Evolutionary conservation across 2,113 vertebrate genomes (phyloP).

Genomic region (Chroicocephalus ridibundus): DNA sequence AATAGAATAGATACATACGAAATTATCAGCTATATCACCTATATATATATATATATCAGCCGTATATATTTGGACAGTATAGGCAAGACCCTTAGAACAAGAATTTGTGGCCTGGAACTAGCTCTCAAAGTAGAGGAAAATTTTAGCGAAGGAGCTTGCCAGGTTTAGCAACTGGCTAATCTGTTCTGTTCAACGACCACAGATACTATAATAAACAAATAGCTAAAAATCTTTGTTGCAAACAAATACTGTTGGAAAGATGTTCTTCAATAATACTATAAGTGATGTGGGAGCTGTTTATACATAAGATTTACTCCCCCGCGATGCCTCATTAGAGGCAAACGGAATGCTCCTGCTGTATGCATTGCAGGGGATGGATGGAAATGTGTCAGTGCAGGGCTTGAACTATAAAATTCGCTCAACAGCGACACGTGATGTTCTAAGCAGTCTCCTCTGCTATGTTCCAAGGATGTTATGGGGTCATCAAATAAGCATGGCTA

Average conservation of each 20-base stretch:
- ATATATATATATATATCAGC: no score
- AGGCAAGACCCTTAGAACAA: neutral
- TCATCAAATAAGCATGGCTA: neutral
- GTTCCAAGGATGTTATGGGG: neutral
- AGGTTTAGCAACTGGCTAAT: neutral
- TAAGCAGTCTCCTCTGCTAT: neutral
- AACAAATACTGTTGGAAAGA: neutral
- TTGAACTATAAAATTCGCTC: neutral
- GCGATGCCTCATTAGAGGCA: conserved; percentile 28
- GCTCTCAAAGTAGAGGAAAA: neutral
- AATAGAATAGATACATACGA: neutral
- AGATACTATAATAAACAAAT: neutral
- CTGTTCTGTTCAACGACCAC: neutral
- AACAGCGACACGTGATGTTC: neutral
- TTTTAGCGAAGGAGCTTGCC: neutral
- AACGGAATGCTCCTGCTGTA: conserved; percentile 2
- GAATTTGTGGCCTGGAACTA: neutral
- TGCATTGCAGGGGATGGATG: conserved; percentile 5
- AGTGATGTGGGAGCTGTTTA: conserved; percentile 9
- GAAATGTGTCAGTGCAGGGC: neutral
- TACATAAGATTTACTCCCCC: conserved; percentile 11
- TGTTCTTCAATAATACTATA: neutral
- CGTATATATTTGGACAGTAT: neutral
- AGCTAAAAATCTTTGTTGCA: neutral
- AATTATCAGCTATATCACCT: neutral